Evolutionary conservation across 2,888 invertebrate species (phyloP), one percentile per base, ranked within the genome.

Genomic region (Nemapogon koenigi): DNA sequence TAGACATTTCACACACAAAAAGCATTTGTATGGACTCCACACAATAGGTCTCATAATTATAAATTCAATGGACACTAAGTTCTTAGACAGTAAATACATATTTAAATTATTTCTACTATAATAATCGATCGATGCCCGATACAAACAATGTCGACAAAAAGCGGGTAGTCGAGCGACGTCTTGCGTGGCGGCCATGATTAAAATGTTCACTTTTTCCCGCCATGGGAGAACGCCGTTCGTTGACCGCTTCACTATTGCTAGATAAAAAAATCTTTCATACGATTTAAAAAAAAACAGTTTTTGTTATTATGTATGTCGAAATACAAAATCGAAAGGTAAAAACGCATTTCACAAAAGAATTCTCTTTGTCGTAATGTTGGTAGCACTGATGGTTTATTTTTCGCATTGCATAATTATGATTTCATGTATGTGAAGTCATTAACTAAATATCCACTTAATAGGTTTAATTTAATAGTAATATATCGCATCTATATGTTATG

Each of bases 191-290:
- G 33, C 18, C 18, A 33, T 33, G 33, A 33, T 18, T 33, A 19
- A 33, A 33, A 33, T 33, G 13, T n/a, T 28, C 11, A 28, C 28
- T 28, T 33, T 30, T 32, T 33, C 33, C 33, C 33, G 33, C 19
- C 33, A 33, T 19, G 33, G 28, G 28, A 19, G 33, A 18, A 32
- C 18, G 18, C 32, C 32, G 17, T 32, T 32, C 32, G 32, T 17
- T 32, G 32, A 32, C 32, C 32, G 32, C 32, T 14, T 13, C 14
- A 7, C 6, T 22, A 10, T 22, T 22, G 10, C 22, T 22, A 13
- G 13, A 30, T 30, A 13, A 4, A 16, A 7, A 7, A 22, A 6
- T 22, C 6, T 22, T 22, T 10, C 6, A 22, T 22, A 22, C 10
- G 10, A 22, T 6, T 10, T 22, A 22, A 6, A 22, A 7, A 22